Conservation (phyloP, 92 coral and sea anemone species). For the Blastomussa wellsi region DNA sequence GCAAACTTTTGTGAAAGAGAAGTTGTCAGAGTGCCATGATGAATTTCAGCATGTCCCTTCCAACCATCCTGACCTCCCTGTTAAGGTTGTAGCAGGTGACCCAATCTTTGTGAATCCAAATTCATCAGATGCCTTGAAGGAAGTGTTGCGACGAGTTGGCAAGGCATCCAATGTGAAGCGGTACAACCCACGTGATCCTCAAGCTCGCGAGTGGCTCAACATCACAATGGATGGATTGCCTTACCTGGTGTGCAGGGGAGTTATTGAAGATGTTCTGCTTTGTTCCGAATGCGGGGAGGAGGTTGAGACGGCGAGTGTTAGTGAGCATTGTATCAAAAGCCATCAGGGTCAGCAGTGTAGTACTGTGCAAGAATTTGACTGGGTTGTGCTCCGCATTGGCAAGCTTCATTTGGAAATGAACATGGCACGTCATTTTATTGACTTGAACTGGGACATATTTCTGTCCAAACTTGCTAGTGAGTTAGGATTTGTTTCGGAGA, state of each 20-base stretch:
- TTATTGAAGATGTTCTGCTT: constrained; percentile 19
- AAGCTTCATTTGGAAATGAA: constrained; percentile 48
- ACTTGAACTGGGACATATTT: constrained; percentile 22
- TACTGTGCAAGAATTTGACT: constrained; percentile 32
- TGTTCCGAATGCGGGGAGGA: constrained; percentile 31
- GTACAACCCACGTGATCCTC: constrained; percentile 28
- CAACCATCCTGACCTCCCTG: constrained; percentile 34
- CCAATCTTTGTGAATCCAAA: constrained; percentile 49
- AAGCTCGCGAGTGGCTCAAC: constrained; percentile 37
- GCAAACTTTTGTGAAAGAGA: constrained; percentile 14
- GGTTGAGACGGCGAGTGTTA: not conserved
- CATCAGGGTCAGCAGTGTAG: constrained; percentile 12
- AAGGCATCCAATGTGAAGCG: constrained; percentile 28
- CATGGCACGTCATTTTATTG: constrained; percentile 33
- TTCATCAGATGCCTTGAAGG: constrained; percentile 36
- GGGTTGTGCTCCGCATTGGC: constrained; percentile 48
- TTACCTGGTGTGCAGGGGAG: constrained; percentile 29
- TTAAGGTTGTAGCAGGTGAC: constrained; percentile 39
- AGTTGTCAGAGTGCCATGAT: constrained; percentile 21
- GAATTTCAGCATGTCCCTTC: constrained; percentile 33
- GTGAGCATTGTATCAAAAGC: not conserved
- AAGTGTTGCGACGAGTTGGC: constrained; percentile 34
- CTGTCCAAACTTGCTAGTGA: constrained; percentile 27
- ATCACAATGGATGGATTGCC: constrained; percentile 54
- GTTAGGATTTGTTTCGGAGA: constrained; percentile 26